Evolutionary conservation across 2,113 vertebrate species (phyloP), one percentile per base, ranked within the genome.

Genomic region (Callionymus lyra): DNA sequence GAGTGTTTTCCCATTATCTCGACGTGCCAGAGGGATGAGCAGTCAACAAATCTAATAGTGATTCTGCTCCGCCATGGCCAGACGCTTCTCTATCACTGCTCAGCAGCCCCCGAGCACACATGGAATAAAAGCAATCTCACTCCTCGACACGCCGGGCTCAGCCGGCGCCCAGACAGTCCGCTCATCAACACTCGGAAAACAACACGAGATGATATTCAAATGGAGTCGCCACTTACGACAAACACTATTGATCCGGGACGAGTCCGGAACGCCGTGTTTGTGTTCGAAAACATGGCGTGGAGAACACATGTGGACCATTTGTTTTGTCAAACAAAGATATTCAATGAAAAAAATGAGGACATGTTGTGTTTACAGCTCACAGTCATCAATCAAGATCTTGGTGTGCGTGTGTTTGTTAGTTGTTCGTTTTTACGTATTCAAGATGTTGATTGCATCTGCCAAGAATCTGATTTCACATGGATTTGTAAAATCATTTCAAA

Each of bases 1-100:
- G n/a, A n/a, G 41, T 44, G 37, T 56, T 67, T 43, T 39, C 41
- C 33, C 48, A 67, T 67, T 64, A 66, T 70, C 63, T 64, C 47
- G 42, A 50, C 59, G 56, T 48, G 51, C 16, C 58, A 66, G 31
- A 31, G 31, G 1, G 21, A 47, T 17, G 21, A 55, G 53, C 50
- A 52, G 59, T 72, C 63, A 55, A 62, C 58, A 59, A 37, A 64
- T 74, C 59, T 50, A 60, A 65, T 42, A 40, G 55, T 15, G 39
- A 32, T 31, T 49, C 9, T 35, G 41, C 17, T 56, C 38, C 16
- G 16, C 33, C 27, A 17, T 42, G 54, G 21, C 36, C 38, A 31
- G 50, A 57, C 21, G 19, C 46, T 41, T 38, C 43, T 60, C 42
- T 53, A 66, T 70, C 53, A 56, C 47, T 1, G 41, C 58, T 43